A percentile compares a stretch with the other conserved stretches of the same genome.
These are phyloP conservation scores for Liodrosophila aerea DNA, from an alignment of 2,888 invertebrate species.

Conservation along the genomic window DNA sequence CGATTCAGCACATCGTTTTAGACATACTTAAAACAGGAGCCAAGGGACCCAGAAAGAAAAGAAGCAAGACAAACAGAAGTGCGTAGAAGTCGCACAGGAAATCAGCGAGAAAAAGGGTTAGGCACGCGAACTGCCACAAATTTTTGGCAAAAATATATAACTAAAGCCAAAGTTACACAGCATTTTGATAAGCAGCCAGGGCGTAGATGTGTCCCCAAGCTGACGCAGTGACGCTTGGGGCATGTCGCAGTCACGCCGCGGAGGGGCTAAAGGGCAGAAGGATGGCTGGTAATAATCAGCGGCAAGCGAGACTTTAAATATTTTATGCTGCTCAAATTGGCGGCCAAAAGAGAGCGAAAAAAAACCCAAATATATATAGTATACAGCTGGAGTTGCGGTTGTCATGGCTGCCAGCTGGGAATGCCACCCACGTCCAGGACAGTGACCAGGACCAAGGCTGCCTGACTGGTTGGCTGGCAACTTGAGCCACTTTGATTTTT, in stretches of 20 bases:
- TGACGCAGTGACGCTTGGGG: conserved; percentile 47
- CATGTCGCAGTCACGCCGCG: conserved; percentile 11
- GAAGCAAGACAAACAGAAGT: conserved; percentile 58
- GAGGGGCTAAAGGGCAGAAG: conserved; percentile 21
- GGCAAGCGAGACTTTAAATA: conserved; percentile 75
- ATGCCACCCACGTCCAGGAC: conserved; percentile 14
- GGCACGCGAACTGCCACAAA: conserved; percentile 47
- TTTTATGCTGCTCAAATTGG: conserved; percentile 72
- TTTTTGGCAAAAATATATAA: conserved; percentile 50
- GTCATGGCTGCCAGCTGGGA: conserved; percentile 37
- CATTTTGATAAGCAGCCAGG: conserved; percentile 3
- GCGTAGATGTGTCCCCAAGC: conserved; percentile 54
- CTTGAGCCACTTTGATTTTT: conserved; percentile 78
- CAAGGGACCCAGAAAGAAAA: conserved; percentile 3
- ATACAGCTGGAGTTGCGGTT: conserved; percentile 24
- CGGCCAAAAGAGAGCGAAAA: conserved; percentile 52
- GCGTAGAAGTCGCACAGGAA: conserved; percentile 61
- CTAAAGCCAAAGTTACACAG: conserved; percentile 42
- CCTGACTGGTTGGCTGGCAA: conserved; percentile 53
- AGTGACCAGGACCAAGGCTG: conserved; percentile 24
- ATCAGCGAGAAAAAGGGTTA: conserved; percentile 58
- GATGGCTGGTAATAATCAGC: conserved; percentile 67
- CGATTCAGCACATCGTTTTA: conserved; percentile 71
- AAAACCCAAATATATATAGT: conserved; percentile 26
- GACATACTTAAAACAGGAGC: conserved; percentile 32